Conservation (phyloP, 2,888 invertebrate species). For the Napeogenes inachia region DNA sequence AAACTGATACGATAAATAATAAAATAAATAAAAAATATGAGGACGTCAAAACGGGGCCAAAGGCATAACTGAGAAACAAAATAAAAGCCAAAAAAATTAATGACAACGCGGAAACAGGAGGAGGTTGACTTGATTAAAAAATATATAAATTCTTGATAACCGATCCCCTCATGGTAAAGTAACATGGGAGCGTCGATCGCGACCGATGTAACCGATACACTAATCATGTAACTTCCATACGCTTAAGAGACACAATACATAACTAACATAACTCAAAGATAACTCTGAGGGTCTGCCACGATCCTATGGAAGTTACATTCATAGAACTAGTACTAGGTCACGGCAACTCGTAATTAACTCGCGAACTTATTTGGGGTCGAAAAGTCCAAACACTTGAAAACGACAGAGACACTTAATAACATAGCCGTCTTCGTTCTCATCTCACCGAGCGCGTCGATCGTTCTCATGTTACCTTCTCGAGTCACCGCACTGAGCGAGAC, state of each 20-base stretch:
- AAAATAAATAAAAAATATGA: constrained; percentile 49
- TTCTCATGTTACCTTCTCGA: too few species aligned
- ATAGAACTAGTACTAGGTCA: constrained; percentile 19
- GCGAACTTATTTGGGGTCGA: too few species aligned
- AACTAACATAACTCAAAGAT: too few species aligned
- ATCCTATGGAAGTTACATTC: constrained; percentile 28
- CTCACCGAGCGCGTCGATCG: too few species aligned
- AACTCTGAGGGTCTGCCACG: not conserved
- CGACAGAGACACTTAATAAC: too few species aligned
- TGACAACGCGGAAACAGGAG: constrained; percentile 71
- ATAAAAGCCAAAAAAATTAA: constrained; percentile 39
- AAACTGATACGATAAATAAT: not conserved
- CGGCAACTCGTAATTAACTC: not conserved
- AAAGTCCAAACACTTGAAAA: too few species aligned
- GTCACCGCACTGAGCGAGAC: too few species aligned
- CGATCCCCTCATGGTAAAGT: constrained; percentile 68
- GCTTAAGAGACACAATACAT: too few species aligned
- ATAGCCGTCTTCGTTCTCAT: too few species aligned
- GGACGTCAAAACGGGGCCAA: constrained; percentile 62
- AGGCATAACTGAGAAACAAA: constrained; percentile 31
- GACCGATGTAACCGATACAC: constrained; percentile 12
- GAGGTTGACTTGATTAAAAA: constrained; percentile 63
- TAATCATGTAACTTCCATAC: constrained; percentile 62
- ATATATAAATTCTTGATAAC: constrained; percentile 40
- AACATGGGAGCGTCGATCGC: constrained; percentile 28